Conservation (phyloP, 2,888 invertebrate species). For the Synergus japonicus region DNA sequence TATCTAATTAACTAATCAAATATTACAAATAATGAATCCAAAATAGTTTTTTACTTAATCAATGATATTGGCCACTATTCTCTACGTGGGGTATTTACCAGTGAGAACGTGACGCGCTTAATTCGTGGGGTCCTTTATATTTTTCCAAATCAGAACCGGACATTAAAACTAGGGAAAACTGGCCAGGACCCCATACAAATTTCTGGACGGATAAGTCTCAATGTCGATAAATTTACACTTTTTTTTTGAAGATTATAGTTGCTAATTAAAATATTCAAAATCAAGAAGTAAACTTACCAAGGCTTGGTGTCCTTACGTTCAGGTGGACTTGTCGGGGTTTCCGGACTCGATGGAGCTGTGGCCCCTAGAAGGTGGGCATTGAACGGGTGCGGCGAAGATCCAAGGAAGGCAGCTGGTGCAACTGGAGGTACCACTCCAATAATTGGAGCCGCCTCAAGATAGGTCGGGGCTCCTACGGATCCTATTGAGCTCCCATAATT, state of each 20-base stretch:
- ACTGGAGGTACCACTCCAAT: constrained; percentile 61
- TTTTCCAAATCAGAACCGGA: too few species aligned
- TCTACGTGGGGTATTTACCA: too few species aligned
- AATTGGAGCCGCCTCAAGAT: constrained; percentile 65
- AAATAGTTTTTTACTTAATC: too few species aligned
- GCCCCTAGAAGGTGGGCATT: constrained; percentile 58
- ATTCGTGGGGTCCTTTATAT: too few species aligned
- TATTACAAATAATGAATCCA: too few species aligned
- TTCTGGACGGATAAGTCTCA: too few species aligned
- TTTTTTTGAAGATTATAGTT: background rate
- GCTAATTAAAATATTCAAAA: background rate
- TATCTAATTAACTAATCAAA: too few species aligned
- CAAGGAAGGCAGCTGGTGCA: constrained; percentile 55
- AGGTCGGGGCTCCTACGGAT: constrained; percentile 64
- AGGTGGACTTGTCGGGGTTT: constrained; percentile 63
- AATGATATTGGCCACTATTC: too few species aligned
- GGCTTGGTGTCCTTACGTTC: constrained; percentile 64
- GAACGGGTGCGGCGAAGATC: constrained; percentile 55
- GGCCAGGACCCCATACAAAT: too few species aligned
- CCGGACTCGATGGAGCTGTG: constrained; percentile 60
- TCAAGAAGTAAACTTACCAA: constrained; percentile 61
- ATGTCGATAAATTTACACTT: too few species aligned
- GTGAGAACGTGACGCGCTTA: too few species aligned
- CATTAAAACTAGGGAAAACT: too few species aligned
- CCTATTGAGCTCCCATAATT: background rate